Evolutionary conservation across 92 coral and sea anemone genomes (phyloP).

Genomic region (Bergia puertoricense): DNA sequence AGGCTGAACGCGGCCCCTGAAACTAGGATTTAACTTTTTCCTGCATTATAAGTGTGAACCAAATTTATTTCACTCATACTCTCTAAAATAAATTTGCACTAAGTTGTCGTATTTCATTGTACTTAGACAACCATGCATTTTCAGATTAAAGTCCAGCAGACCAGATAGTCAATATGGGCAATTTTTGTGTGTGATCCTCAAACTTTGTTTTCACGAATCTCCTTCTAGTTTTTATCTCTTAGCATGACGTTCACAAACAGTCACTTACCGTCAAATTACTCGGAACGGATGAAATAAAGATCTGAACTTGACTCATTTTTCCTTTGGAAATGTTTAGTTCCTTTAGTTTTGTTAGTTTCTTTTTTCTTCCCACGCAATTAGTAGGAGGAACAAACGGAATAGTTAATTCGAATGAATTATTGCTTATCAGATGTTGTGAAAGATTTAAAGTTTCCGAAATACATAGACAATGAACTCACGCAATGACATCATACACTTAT

Average conservation of each 20-base stretch:
- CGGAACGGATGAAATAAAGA: conserved; percentile 26
- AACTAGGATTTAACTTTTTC: no score
- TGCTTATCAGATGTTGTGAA: not conserved
- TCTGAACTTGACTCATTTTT: conserved; percentile 19
- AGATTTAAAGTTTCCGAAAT: not conserved
- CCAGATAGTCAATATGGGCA: not conserved
- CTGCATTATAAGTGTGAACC: not conserved
- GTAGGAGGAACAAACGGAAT: not conserved
- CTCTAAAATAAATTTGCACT: not conserved
- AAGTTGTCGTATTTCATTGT: not conserved
- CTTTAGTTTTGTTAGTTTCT: not conserved
- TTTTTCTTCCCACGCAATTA: conserved; percentile 8
- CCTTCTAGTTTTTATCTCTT: not conserved
- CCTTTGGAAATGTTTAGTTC: not conserved
- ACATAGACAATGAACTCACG: not conserved
- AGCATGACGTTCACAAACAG: no score
- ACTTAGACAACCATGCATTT: not conserved
- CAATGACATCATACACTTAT: not conserved
- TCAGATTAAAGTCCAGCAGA: not conserved
- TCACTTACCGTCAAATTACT: conserved; percentile 4
- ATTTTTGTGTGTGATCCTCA: not conserved
- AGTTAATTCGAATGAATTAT: conserved; percentile 10
- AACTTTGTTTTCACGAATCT: not conserved
- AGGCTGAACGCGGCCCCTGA: no score
- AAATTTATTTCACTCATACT: not conserved